Evolutionary conservation across 2,888 invertebrate genomes (phyloP), one percentile per base, ranked within the genome.

Genomic region (Macrosiphum euphorbiae): DNA sequence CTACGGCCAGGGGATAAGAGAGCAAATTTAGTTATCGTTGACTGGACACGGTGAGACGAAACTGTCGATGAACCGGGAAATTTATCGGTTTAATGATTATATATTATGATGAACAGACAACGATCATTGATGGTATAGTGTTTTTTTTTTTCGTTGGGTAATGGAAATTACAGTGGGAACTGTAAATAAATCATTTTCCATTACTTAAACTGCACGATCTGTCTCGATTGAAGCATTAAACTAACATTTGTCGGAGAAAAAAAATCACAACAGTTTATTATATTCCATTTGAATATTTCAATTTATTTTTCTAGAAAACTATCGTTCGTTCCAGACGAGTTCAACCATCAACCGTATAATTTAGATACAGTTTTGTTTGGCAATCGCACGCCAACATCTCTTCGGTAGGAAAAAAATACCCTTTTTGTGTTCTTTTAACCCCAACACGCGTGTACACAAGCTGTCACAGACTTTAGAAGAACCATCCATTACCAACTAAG

Each of bases 11-110:
- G 91, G 91, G 47, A 47, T 86, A 92, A 86, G 47, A 92, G 26
- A 86, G 91, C n/a, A 47, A 85, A 92, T 92, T 61, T 86, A 47
- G 91, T 92, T 92, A 92, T 86, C 47, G 86, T 87, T 47, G 91
- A 86, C 61, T 58, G 86, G 87, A 92, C 92, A 50, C 87, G 61
- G 86, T 28, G 87, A 92, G 28, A 92, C 92, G 92, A 92, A 87
- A 67, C 92, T 67, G 87, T 87, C 87, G 87, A 50, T 50, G 92
- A 87, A 92, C 92, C 92, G 61, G 35, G 55, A 84, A 91, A 86
- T 86, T 58, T 26, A 86, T 91, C 85, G 86, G 91, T 91, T 91
- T 91, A 91, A 91, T 86, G 58, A 86, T 78, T 47, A 85, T 91
- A 85, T 91, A 85, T 85, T 91, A 50, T 78, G 44, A 91, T 41